Base-by-base conservation (phyloP, 2,797 vertebrate species). In the Macrochelys suwanniensis region DNA sequence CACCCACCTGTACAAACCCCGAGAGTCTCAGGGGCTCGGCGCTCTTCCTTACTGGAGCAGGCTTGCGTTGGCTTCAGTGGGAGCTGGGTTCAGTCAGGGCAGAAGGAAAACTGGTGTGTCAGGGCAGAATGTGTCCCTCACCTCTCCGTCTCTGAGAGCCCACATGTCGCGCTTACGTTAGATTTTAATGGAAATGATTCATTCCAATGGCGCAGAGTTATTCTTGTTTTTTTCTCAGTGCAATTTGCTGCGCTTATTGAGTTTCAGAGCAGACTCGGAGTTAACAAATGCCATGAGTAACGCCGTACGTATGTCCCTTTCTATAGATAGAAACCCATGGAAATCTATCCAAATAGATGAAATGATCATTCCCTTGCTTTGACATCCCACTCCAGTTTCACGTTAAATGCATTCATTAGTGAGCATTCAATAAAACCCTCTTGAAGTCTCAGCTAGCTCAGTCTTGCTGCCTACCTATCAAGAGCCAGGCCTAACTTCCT, bases 181-280 rank as follows among this genome's bases (percentile, higher is more conserved):
- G 51, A 53, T 87, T 31, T 50, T 37, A 84, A 51, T 79, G 79
- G 23, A 51, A 78, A 65, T 94, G 93, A 92, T 59, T 94, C 91
- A 80, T 17, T 31, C 59, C 79, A 49, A 51, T 54, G 13, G 42
- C 61, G 59, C 82, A 87, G 71, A 45, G 37, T 26, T 37, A 57
- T 11, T 57, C 33, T 13, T 42, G 3, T 37, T 37, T 21, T 68
- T 15, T 28, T 25, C 88, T 76, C 42, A 85, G 59, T 17, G 61
- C 87, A n/a, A 25, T 54, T 80, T 77, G 59, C 87, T 84, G 91
- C 91, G 92, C 94, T 93, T 1, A 2, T 82, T 50, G 89, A 92
- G 78, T 95, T 87, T 93, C 71, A 42, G 95, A 89, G 84, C 56
- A 84, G 89, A 81, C 65, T 80, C 87, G 87, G 91, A 92, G 93